These are phyloP conservation scores for Neodontobutis hainanensis DNA, from an alignment of 2,113 vertebrate species.

Conservation along the genomic window DNA sequence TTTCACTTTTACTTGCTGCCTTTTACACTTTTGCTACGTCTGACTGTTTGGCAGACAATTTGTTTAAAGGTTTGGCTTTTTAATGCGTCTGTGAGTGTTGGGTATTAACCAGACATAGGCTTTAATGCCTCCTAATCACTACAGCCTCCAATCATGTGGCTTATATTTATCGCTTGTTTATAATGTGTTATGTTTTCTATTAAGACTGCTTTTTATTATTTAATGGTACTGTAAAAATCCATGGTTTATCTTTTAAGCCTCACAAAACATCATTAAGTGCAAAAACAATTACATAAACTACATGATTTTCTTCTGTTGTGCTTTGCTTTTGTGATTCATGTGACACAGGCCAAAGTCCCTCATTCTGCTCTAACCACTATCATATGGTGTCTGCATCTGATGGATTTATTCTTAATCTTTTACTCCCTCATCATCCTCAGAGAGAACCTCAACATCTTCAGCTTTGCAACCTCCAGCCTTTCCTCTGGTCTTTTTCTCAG, in stretches of 20 bases:
- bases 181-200: not conserved
- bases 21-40: not conserved
- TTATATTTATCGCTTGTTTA: slow-evolving; percentile 1
- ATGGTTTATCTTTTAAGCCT: not conserved
- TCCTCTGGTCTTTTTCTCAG: too few relatives aligned
- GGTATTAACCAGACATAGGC: not conserved
- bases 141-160: not conserved
- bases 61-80: not conserved
- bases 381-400: too few relatives aligned
- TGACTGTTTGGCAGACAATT: not conserved
- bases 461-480: too few relatives aligned
- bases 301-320: not conserved
- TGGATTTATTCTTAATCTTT: too few relatives aligned
- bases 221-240: not conserved
- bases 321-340: not conserved
- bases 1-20: not conserved
- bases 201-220: not conserved
- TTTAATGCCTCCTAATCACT: not conserved
- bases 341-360: not conserved
- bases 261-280: not conserved
- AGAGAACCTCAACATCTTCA: too few relatives aligned
- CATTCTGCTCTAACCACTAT: too few relatives aligned
- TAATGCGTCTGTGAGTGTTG: not conserved
- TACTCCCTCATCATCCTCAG: too few relatives aligned
- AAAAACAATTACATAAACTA: not conserved